Base-by-base conservation (phyloP, 2,888 invertebrate genomes). In the Teleogryllus oceanicus region DNA sequence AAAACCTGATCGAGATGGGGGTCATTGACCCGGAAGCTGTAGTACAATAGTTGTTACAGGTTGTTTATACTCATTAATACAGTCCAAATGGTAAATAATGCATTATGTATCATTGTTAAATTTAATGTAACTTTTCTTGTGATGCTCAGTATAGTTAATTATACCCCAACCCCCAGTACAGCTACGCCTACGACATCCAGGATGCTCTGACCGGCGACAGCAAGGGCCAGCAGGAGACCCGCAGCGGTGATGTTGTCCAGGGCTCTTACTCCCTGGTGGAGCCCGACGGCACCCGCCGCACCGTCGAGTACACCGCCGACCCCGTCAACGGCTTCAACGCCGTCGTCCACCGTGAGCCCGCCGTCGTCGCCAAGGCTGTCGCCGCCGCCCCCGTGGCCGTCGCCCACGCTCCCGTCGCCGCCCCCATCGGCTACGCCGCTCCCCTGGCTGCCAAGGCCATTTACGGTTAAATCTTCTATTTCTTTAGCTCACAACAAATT, bases 271-370 rank as follows among this genome's bases (percentile, higher is more conserved):
- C 80, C 77, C 82, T 83, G n/a, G 81, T 81, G 21, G 83, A 83
- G 62, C 81, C 83, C 79, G 83, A 83, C 78, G 83, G 83, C 80
- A 83, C 82, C 82, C 82, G 81, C 77, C 82, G 82, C 51, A 80
- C 80, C 78, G 83, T 83, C 77, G 82, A 82, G 77, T 83, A 83
- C 82, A 81, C 81, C 80, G 83, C 83, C 77, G 83, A 83, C 77
- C 82, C 82, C 82, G 78, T 83, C 81, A 83, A 83, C 80, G 83
- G 83, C 80, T 83, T 83, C 83, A 83, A 83, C 82, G 83, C 83
- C 78, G 83, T 83, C 80, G 82, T 83, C 49, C 82, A 82, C 82
- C 76, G 76, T 62, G 78, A 78, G 24, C 80, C 82, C 62, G 81
- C 83, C 76, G 82, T 82, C 62, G 82, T 79, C 77, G 82, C 83